phyloP scores from a whole-genome alignment of 2,888 invertebrate species.

The Drosophila merina region DNA sequence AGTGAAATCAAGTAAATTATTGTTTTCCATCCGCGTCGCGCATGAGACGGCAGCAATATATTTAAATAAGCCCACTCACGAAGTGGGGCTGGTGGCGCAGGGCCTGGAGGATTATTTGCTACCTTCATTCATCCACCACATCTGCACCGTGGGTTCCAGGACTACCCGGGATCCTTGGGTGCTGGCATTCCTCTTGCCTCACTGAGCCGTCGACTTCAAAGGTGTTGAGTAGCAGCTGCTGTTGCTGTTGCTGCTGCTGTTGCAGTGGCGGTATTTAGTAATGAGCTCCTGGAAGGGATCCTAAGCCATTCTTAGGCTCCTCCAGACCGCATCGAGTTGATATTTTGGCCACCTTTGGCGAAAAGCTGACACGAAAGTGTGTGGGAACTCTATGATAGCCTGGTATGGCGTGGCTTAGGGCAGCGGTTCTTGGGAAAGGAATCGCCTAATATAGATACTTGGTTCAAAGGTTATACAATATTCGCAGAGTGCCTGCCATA shows the following conservation, averaged over 20 bases:
- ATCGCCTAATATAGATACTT: background rate
- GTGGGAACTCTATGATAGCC: constrained; percentile 1
- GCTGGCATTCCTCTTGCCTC: constrained; percentile 12
- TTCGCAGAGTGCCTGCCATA: constrained; percentile 20
- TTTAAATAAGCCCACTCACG: constrained; percentile 42
- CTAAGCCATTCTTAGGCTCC: constrained; percentile 27
- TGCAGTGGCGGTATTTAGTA: constrained; percentile 64
- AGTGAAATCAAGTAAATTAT: constrained; percentile 60
- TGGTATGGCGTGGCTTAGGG: background rate
- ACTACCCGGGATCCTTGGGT: background rate
- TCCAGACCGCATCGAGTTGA: too few species aligned
- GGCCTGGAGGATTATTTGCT: constrained; percentile 12
- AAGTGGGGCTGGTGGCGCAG: background rate
- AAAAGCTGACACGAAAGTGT: background rate
- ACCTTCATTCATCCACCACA: constrained; percentile 33
- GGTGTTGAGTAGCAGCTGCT: constrained; percentile 52
- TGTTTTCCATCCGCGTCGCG: constrained; percentile 57
- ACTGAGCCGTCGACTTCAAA: constrained; percentile 55
- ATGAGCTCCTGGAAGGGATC: constrained; percentile 34
- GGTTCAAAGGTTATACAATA: constrained; percentile 9
- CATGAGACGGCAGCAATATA: constrained; percentile 36
- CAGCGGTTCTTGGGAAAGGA: background rate
- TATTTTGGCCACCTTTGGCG: constrained; percentile 31
- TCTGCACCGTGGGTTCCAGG: constrained; percentile 16
- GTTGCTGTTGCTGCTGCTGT: background rate